Evolutionary conservation across 2,888 invertebrate species (phyloP).

Genomic region (Enoplolaimus lenunculus): DNA sequence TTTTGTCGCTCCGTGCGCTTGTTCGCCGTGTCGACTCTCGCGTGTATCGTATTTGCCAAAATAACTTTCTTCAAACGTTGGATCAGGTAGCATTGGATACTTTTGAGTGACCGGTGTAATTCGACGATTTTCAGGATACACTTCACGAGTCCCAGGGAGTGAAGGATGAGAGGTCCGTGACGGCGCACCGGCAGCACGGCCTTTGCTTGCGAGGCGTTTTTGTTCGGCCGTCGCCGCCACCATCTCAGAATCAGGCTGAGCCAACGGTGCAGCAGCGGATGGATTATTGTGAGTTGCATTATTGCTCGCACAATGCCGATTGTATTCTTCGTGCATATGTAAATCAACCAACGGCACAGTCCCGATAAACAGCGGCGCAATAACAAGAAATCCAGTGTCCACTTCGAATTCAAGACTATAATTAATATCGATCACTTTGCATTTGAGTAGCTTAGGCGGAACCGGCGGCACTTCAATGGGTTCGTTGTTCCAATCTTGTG

Average conservation of each 20-base stretch:
- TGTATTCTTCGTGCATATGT: background rate
- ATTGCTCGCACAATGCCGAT: background rate
- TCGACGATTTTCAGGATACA: background rate
- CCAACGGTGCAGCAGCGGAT: too few species aligned
- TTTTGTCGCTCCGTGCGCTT: conserved; percentile 32
- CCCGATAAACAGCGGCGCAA: conserved; percentile 34
- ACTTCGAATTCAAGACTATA: conserved; percentile 36
- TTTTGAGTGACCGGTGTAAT: conserved; percentile 23
- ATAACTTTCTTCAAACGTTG: conserved; percentile 35
- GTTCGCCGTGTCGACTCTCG: conserved; percentile 33
- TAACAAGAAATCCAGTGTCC: conserved; percentile 28
- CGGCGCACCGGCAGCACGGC: background rate
- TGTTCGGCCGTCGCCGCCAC: too few species aligned
- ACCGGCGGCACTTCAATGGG: conserved; percentile 32
- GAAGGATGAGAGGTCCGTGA: background rate
- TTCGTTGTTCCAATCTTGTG: conserved; percentile 28
- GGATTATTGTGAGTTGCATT: background rate
- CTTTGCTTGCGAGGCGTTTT: too few species aligned
- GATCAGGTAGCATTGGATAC: conserved; percentile 37
- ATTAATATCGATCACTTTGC: conserved; percentile 33
- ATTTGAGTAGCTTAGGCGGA: conserved; percentile 34
- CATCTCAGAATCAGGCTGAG: background rate
- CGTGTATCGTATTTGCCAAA: conserved; percentile 35
- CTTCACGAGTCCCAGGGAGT: background rate
- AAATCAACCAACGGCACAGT: conserved; percentile 31